These are phyloP conservation scores for Agrotis clavis DNA, from an alignment of 2,888 invertebrate species.

Conservation along the genomic window DNA sequence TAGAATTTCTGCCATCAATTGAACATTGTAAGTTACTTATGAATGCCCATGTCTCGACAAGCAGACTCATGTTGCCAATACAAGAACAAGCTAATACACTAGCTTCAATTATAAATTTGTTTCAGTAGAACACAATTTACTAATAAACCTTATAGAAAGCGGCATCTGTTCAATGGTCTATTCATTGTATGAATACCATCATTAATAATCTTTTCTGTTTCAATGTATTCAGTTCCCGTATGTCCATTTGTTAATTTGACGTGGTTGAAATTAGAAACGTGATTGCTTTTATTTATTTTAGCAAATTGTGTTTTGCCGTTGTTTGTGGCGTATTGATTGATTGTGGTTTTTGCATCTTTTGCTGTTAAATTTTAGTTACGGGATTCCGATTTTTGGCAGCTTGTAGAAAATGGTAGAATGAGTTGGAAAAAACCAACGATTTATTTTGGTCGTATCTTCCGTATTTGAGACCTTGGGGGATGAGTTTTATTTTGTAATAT, in stretches of 20 bases:
- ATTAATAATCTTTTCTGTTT: slow-evolving; percentile 76
- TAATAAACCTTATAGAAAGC: slow-evolving; percentile 75
- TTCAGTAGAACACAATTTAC: slow-evolving; percentile 72
- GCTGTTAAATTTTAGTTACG: neutral
- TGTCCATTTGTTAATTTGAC: slow-evolving; percentile 70
- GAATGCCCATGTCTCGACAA: slow-evolving; percentile 61
- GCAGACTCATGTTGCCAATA: slow-evolving; percentile 56
- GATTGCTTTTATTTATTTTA: slow-evolving; percentile 65
- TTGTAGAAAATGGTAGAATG: no score
- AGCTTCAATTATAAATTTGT: slow-evolving; percentile 71
- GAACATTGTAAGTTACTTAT: slow-evolving; percentile 53
- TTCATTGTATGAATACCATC: slow-evolving; percentile 75
- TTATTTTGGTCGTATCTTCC: no score
- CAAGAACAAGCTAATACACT: slow-evolving; percentile 59
- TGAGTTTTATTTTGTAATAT: no score
- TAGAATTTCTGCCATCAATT: slow-evolving; percentile 43
- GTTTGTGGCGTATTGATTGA: slow-evolving; percentile 35
- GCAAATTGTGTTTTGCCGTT: slow-evolving; percentile 44
- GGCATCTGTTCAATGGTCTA: slow-evolving; percentile 72
- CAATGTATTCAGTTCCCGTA: slow-evolving; percentile 69
- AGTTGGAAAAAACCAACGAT: no score
- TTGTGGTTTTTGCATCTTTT: slow-evolving; percentile 17
- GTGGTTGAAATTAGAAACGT: slow-evolving; percentile 68
- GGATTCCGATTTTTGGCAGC: no score
- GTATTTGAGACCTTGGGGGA: no score